These are phyloP conservation scores for Empis livida DNA, from an alignment of 2,888 invertebrate genomes.

Conservation along the genomic window DNA sequence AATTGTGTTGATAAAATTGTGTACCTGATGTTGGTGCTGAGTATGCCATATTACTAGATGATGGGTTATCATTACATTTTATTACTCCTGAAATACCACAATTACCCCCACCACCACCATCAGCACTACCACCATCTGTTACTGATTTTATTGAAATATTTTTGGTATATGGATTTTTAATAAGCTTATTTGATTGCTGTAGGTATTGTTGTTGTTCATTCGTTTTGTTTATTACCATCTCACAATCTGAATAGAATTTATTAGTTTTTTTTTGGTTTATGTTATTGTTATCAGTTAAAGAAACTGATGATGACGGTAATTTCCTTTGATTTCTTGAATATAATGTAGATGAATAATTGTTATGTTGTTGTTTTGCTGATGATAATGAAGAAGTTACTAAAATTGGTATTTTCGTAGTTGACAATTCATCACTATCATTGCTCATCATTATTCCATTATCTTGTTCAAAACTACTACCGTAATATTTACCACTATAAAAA, in stretches of 20 bases:
- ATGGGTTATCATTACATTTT: not conserved
- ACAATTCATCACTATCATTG: slow-evolving; percentile 6
- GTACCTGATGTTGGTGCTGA: slow-evolving; percentile 4
- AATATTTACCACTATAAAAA: slow-evolving; percentile 1
- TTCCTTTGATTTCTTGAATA: not conserved
- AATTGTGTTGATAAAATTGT: slow-evolving; percentile 7
- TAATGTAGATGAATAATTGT: slow-evolving; percentile 8
- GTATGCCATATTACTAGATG: not conserved
- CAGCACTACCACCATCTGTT: not conserved
- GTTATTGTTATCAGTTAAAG: no score
- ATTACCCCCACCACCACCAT: not conserved
- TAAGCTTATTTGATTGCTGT: not conserved
- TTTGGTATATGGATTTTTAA: no score
- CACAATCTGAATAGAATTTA: not conserved
- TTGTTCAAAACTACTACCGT: slow-evolving; percentile 17
- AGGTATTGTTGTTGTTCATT: not conserved
- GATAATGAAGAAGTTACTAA: slow-evolving; percentile 5
- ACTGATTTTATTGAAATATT: not conserved
- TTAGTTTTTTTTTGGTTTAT: no score
- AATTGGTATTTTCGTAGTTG: not conserved
- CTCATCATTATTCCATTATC: slow-evolving; percentile 11
- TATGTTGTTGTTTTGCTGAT: slow-evolving; percentile 12
- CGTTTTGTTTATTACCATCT: slow-evolving; percentile 8
- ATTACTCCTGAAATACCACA: not conserved
- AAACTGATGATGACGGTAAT: no score